These are phyloP conservation scores for Ochlodes sylvanus DNA, from an alignment of 2,888 invertebrate species.

Conservation along the genomic window DNA sequence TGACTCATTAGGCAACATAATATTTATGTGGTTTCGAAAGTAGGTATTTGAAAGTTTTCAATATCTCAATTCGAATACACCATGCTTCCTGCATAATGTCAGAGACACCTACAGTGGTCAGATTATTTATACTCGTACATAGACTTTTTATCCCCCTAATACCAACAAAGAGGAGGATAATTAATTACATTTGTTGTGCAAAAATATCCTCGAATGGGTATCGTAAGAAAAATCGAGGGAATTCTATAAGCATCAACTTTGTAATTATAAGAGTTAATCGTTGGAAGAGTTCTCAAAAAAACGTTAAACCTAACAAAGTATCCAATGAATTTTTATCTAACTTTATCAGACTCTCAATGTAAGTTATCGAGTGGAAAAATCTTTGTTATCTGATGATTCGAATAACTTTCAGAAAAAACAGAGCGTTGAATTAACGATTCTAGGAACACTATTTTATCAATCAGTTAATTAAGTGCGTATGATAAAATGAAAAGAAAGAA, in stretches of 20 bases:
- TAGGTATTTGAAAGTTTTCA: too few relatives aligned
- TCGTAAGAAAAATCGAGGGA: conserved; percentile 8
- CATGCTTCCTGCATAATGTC: too few relatives aligned
- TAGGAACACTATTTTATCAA: background rate
- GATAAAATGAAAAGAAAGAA: conserved; percentile 13
- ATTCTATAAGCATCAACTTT: conserved; percentile 13
- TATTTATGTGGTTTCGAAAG: too few relatives aligned
- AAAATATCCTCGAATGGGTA: background rate
- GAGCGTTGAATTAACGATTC: conserved; percentile 6
- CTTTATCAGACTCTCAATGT: conserved; percentile 29
- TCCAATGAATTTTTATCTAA: conserved; percentile 26
- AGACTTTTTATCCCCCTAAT: too few relatives aligned
- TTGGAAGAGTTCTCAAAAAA: conserved; percentile 23
- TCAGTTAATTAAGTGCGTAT: background rate
- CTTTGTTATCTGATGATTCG: conserved; percentile 24
- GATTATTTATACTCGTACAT: too few relatives aligned
- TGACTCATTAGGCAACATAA: too few relatives aligned
- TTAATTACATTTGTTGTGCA: background rate
- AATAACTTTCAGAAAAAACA: conserved; percentile 30
- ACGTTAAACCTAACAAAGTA: conserved; percentile 19
- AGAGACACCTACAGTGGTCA: too few relatives aligned
- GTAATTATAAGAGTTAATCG: conserved; percentile 14
- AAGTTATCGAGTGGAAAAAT: conserved; percentile 37
- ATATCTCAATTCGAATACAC: too few relatives aligned
- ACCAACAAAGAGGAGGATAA: background rate